Evolutionary conservation across 1,140 invertebrate species (phyloP).

Genomic region (Helicorthomorpha holstii): DNA sequence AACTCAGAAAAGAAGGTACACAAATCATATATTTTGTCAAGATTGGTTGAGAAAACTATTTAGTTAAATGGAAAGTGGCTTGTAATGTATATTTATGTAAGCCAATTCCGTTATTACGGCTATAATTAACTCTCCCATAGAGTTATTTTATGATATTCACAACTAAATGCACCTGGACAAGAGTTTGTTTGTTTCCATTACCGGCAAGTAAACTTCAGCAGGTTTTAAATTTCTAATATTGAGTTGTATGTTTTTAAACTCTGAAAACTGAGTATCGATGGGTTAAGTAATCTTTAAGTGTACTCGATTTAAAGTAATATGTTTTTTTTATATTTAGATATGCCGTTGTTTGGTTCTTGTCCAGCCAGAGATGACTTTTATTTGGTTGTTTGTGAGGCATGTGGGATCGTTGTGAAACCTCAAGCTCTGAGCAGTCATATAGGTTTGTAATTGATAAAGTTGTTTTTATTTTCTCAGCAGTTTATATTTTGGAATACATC

Average conservation of each 20-base stretch:
- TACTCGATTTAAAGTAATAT: background rate
- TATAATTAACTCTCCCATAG: no score
- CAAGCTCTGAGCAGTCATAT: conserved; percentile 32
- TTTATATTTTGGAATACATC: background rate
- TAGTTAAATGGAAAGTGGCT: no score
- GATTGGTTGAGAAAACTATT: no score
- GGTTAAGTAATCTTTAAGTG: background rate
- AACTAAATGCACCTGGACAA: no score
- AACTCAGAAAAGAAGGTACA: conserved; percentile 7
- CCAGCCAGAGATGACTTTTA: conserved; percentile 34
- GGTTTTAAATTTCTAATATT: background rate
- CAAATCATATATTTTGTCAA: background rate
- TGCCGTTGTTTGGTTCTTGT: conserved; percentile 31
- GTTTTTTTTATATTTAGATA: conserved; percentile 29
- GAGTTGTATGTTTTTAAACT: background rate
- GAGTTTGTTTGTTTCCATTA: no score
- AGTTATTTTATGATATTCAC: no score
- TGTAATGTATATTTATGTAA: no score
- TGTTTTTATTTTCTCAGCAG: background rate
- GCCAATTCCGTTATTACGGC: no score
- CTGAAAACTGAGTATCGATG: background rate
- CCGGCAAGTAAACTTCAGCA: no score
- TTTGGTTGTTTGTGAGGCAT: conserved; percentile 32
- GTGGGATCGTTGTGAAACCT: conserved; percentile 32
- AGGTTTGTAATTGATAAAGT: conserved; percentile 17